A percentile compares a stretch with the other conserved stretches of the same genome.
Conservation (phyloP, 2,888 invertebrate genomes). For the Apamea sordens region DNA sequence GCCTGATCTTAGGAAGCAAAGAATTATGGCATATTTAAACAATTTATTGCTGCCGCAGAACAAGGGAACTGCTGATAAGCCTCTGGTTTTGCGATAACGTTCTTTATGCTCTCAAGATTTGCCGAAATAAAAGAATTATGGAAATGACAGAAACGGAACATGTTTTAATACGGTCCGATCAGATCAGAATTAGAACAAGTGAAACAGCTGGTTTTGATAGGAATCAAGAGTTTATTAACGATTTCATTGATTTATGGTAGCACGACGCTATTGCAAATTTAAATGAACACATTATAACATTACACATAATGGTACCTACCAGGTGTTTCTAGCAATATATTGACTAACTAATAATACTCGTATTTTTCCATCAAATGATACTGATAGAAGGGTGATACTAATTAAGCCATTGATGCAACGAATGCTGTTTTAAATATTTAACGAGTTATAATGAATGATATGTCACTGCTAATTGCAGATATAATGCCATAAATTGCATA, state of each 20-base stretch:
- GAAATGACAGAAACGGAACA: constrained; percentile 43
- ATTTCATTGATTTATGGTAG: constrained; percentile 9
- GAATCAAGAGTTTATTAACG: constrained; percentile 13
- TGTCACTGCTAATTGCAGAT: constrained; percentile 82
- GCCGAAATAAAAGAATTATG: constrained; percentile 75
- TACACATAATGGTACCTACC: constrained; percentile 2
- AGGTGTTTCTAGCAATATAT: constrained; percentile 32
- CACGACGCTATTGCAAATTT: neutral
- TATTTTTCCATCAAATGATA: constrained; percentile 46
- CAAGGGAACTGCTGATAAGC: constrained; percentile 85
- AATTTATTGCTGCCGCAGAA: constrained; percentile 87
- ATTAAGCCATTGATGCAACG: constrained; percentile 78
- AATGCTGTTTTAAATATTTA: constrained; percentile 87
- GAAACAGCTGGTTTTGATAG: constrained; percentile 25
- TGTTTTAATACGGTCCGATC: too few relatives aligned
- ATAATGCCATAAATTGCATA: constrained; percentile 85
- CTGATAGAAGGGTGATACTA: constrained; percentile 56
- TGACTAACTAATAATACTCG: constrained; percentile 26
- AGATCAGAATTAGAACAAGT: constrained; percentile 28
- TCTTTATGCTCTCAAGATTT: constrained; percentile 74
- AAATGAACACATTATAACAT: neutral
- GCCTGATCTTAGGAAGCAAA: constrained; percentile 85
- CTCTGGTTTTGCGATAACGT: constrained; percentile 83
- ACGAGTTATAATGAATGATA: constrained; percentile 87
- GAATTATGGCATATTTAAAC: constrained; percentile 89